phyloP scores from a whole-genome alignment of 2,888 invertebrate species.

The Leptinotarsa peninsularis region DNA sequence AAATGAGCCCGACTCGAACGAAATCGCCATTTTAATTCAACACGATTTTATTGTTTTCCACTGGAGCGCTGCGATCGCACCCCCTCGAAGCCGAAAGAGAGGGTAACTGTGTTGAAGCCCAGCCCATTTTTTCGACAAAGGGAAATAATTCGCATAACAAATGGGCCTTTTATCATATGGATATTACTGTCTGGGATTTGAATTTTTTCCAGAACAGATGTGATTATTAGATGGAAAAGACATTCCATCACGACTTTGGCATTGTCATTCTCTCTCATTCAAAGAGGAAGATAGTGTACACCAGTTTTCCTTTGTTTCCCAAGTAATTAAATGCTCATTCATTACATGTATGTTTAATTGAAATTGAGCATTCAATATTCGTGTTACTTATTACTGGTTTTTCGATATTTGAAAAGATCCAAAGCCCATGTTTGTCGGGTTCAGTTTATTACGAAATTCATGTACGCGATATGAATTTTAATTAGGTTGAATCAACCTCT shows the following conservation, averaged over 20 bases:
- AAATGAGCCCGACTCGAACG: slow-evolving; percentile 61
- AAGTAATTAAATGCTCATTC: background rate
- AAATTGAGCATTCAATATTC: background rate
- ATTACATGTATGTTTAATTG: background rate
- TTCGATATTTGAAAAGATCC: background rate
- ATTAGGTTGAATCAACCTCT: background rate
- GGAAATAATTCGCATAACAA: background rate
- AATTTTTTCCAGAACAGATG: background rate
- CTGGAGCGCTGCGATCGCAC: slow-evolving; percentile 50
- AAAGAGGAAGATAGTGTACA: background rate
- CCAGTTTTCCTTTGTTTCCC: background rate
- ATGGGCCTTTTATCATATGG: background rate
- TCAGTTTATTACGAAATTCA: background rate
- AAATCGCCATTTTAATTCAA: slow-evolving; percentile 64
- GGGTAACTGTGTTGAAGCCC: slow-evolving; percentile 20
- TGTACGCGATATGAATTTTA: slow-evolving; percentile 1
- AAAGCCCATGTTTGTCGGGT: background rate
- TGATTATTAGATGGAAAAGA: no score
- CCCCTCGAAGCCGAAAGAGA: slow-evolving; percentile 24
- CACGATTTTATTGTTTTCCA: slow-evolving; percentile 51
- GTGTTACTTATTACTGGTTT: background rate
- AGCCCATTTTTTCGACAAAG: slow-evolving; percentile 15
- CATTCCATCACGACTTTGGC: no score
- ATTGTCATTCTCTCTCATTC: background rate
- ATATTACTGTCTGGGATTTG: background rate